A percentile compares a stretch with the other conserved stretches of the same genome.
Conservation (phyloP, 2,113 vertebrate species). For the Salvelinus sp. region DNA sequence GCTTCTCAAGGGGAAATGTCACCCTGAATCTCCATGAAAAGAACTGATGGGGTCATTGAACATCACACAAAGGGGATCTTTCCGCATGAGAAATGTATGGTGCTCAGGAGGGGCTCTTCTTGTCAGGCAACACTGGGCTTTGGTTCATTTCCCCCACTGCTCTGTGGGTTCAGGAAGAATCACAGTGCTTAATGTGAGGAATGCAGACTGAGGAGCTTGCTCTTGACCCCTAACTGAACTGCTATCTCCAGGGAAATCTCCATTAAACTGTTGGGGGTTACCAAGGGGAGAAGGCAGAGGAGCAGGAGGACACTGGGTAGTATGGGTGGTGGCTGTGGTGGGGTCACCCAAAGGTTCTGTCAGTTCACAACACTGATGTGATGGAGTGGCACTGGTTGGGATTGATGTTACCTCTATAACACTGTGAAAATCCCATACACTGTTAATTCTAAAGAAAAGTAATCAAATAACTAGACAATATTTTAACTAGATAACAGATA, state of each 20-base stretch:
- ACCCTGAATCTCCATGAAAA: not conserved
- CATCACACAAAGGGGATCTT: constrained; percentile 9
- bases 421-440: not conserved
- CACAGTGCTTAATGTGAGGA: not conserved
- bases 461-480: too few species aligned
- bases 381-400: too few species aligned
- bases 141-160: not conserved
- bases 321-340: not conserved
- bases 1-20: not conserved
- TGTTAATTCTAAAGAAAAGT: not conserved
- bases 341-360: not conserved
- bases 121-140: not conserved
- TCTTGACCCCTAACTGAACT: not conserved
- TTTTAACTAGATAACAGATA: too few species aligned
- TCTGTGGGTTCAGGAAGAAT: not conserved
- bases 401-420: not conserved
- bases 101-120: not conserved
- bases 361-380: not conserved
- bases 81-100: not conserved
- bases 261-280: not conserved
- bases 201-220: not conserved
- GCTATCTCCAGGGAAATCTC: not conserved
- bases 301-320: not conserved
- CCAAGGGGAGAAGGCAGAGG: not conserved
- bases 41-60: constrained; percentile 11